Percentiles rank a stretch among this genome's conserved stretches.
phyloP scores from a whole-genome alignment of 1,140 invertebrate species.

The Spodoptera litura region DNA sequence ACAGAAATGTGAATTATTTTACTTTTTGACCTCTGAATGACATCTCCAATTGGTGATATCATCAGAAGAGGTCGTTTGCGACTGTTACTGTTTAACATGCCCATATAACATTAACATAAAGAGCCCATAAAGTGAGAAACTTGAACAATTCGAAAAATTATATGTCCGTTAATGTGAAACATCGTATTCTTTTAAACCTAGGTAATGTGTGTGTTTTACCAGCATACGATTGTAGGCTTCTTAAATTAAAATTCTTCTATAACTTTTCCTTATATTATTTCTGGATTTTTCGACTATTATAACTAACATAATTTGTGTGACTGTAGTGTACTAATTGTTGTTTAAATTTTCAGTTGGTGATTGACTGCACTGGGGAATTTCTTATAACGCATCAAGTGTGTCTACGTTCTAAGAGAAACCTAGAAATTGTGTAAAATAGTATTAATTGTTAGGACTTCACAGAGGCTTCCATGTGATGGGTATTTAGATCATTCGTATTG shows the following conservation, averaged over 20 bases:
- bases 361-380: conserved; percentile 31
- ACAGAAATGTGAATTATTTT: no score
- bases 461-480: conserved; percentile 30
- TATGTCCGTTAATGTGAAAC: not conserved
- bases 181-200: no score
- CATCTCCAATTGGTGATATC: not conserved
- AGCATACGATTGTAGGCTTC: no score
- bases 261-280: not conserved
- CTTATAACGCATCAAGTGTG: conserved; percentile 34
- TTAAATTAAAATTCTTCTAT: no score
- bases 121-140: conserved; percentile 35
- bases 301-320: no score
- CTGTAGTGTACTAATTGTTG: not conserved
- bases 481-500: conserved; percentile 12
- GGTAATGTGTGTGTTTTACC: not conserved
- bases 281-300: no score
- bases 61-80: not conserved
- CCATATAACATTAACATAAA: conserved; percentile 7
- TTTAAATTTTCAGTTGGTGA: conserved; percentile 40
- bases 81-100: conserved; percentile 2
- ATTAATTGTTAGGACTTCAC: not conserved
- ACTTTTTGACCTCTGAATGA: not conserved
- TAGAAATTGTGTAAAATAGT: conserved; percentile 15
- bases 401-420: conserved; percentile 41
- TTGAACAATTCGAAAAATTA: conserved; percentile 1